Base-by-base conservation (phyloP, 2,888 invertebrate genomes). In the Acleris laterana region DNA sequence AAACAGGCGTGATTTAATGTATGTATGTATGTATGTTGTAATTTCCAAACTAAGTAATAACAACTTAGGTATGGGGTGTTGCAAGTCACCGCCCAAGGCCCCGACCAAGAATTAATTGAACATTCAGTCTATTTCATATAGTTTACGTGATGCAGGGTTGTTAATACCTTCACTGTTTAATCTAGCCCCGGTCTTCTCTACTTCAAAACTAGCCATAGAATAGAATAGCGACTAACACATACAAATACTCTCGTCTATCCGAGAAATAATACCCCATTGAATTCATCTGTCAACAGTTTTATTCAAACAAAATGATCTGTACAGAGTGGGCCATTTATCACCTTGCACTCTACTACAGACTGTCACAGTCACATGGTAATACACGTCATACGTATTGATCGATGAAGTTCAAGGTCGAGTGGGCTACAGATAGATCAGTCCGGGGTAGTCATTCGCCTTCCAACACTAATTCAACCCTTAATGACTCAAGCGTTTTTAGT, bases 361-460 rank as follows among this genome's bases (percentile, higher is more conserved):
- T 80, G 77, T 77, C 73, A 78, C 72, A 76, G 71, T 70, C 69
- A 74, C 68, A 67, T 44, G 66, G 70, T 68, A 70, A 76, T 72
- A 76, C 76, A 83, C 79, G 84, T 87, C 83, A 88, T 72, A 71
- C 71, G 77, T 86, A 89, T 89, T 82, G 89, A 91, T 84, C 84
- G 79, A 82, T 84, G 78, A 80, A 76, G 77, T 74, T 71, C 85
- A 90, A 89, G 90, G 91, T 85, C 83, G 87, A 84, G 81, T 32
- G 80, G 82, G 77, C 79, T 80, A 78, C 72, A 79, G 73, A 66
- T 69, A 66, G 56, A 59, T 63, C 53, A 67, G 63, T 58, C 38
- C 48, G 58, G 17, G 70, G 75, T 77, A 75, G 75, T 77, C 74
- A 77, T 74, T 76, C 71, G 73, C 71, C 71, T 42, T 68, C 70